Evolutionary conservation across 2,113 vertebrate genomes (phyloP), one percentile per base, ranked within the genome.

Genomic region (Ammodytes dubius): DNA sequence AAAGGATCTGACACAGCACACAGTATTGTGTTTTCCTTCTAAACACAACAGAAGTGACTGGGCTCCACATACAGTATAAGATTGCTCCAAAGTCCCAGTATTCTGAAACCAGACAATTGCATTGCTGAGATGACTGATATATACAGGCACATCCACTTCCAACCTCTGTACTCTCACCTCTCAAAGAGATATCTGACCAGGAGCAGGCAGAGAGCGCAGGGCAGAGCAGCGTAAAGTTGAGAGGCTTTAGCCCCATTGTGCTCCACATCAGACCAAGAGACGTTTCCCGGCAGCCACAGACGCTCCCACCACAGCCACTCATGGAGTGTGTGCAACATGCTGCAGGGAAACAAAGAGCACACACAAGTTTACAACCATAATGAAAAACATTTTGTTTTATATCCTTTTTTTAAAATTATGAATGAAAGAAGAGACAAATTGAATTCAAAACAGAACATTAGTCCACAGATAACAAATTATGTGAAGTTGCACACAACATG

Each of bases 271-370:
- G 93, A 93, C 97, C 97, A 98, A 0, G 96, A 96, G 65, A 95
- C 63, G 0, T 94, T 95, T 12, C 39, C 84, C 58, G 98, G 97
- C 81, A 98, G 95, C 97, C 97, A 98, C 70, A 97, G 92, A 72
- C 90, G 94, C 72, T 98, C 96, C 95, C 94, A 95, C 96, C 97
- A 98, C 93, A 98, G 95, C 96, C 96, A 98, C 77, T 96, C 95
- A 10, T 86, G 89, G 65, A 96, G 49, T 3, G 74, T 85, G 75
- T 92, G 88, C 74, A 91, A 82, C 94, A 94, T 93, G 61, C 59
- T 82, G 68, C 74, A 66, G 35, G 10, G 37, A 81, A 84, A 74
- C 7, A 52, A 14, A 60, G 47, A 61, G 70, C 9, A 77, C n/a
- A 74, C 40, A n/a, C 1, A 39, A 4, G 39, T 52, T 43, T 6